These are phyloP conservation scores for Cryptotermes secundus DNA, from an alignment of 1,140 invertebrate species.

Conservation along the genomic window DNA sequence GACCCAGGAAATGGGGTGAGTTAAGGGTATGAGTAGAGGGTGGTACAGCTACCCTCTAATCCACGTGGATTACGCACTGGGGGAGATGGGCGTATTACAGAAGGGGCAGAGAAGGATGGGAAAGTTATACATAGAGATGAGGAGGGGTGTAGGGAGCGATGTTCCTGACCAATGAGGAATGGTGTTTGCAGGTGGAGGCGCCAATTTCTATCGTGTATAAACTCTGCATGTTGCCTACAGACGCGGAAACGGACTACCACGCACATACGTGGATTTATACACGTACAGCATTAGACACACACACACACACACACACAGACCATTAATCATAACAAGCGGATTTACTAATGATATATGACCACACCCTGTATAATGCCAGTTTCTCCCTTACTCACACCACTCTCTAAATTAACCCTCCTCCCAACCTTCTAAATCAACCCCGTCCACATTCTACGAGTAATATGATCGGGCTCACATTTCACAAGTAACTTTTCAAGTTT, in stretches of 20 bases:
- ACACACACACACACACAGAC: background rate
- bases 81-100: background rate
- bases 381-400: background rate
- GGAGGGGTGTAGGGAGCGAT: background rate
- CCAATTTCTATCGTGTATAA: background rate
- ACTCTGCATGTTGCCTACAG: background rate
- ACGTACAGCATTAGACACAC: background rate
- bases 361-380: slow-evolving; percentile 15
- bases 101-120: background rate
- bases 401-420: background rate
- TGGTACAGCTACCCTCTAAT: slow-evolving; percentile 4
- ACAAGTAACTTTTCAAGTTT: slow-evolving; percentile 3
- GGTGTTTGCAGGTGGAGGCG: slow-evolving; percentile 1
- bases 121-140: background rate
- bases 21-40: background rate
- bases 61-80: background rate
- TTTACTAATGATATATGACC: slow-evolving; percentile 18
- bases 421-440: background rate
- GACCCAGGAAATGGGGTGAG: background rate
- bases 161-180: slow-evolving; percentile 8
- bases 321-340: background rate
- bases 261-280: slow-evolving; percentile 5
- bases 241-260: background rate
- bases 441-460: slow-evolving; percentile 18
- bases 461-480: background rate